Conservation (phyloP, 2,888 invertebrate species). For the Mesochorus sp. region DNA sequence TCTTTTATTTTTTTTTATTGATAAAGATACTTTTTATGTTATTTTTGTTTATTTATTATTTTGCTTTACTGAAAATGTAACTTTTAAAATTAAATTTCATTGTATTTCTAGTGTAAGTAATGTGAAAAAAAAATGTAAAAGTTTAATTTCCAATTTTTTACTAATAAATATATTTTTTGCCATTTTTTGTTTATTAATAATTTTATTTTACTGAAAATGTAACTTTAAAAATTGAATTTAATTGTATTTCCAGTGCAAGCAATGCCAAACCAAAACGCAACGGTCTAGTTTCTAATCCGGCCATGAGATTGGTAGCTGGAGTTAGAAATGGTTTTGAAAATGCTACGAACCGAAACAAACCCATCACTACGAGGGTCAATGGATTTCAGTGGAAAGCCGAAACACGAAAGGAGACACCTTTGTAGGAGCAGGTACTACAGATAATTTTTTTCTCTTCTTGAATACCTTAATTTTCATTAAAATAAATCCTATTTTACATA, state of each 20-base stretch:
- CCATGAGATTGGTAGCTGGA: slow-evolving; percentile 91
- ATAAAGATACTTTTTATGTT: slow-evolving; percentile 36
- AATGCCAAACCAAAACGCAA: slow-evolving; percentile 89
- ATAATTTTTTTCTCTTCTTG: background rate
- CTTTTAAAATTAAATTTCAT: background rate
- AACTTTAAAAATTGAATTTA: background rate
- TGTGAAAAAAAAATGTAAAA: slow-evolving; percentile 86
- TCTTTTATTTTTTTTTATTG: too few relatives aligned
- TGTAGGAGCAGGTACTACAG: slow-evolving; percentile 81
- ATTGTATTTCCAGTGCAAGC: slow-evolving; percentile 71
- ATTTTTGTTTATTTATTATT: background rate
- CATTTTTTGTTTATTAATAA: background rate
- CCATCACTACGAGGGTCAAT: slow-evolving; percentile 83
- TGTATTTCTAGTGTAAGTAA: slow-evolving; percentile 74
- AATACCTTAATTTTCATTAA: background rate
- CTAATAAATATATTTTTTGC: background rate
- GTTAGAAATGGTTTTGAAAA: slow-evolving; percentile 89
- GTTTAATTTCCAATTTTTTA: background rate
- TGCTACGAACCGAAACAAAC: slow-evolving; percentile 82
- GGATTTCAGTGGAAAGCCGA: slow-evolving; percentile 89
- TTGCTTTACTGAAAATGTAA: background rate
- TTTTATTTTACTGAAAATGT: background rate
- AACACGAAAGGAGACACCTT: slow-evolving; percentile 90
- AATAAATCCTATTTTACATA: background rate
- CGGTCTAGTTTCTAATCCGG: slow-evolving; percentile 93